A percentile compares a stretch with the other conserved stretches of the same genome.
Evolutionary conservation across 2,888 invertebrate genomes (phyloP).

Genomic region (Drosophila niveifrons): DNA sequence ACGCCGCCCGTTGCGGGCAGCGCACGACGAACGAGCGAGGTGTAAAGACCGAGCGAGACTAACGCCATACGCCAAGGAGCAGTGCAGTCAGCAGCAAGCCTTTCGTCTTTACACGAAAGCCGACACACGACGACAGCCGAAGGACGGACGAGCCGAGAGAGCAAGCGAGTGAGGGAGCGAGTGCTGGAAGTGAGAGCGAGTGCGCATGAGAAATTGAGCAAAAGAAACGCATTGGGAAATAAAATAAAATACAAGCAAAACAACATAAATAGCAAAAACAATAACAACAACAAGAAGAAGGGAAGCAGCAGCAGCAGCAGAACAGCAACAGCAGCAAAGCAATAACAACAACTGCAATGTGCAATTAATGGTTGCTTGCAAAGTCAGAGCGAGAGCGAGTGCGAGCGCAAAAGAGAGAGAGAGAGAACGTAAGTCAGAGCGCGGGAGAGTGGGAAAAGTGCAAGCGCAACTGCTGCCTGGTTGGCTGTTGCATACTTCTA

Average conservation of each 20-base stretch:
- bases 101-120: constrained; percentile 45
- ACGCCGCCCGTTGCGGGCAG: constrained; percentile 57
- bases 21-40: constrained; percentile 79
- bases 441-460: constrained; percentile 32
- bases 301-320: constrained; percentile 26
- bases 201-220: constrained; percentile 54
- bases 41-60: constrained; percentile 79
- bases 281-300: constrained; percentile 43
- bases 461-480: constrained; percentile 69
- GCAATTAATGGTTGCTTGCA: constrained; percentile 75
- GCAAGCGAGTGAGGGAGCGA: constrained; percentile 10
- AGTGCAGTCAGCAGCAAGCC: constrained; percentile 50
- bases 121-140: constrained; percentile 47
- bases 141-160: constrained; percentile 19
- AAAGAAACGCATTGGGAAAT: constrained; percentile 57
- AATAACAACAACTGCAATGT: constrained; percentile 66
- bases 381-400: constrained; percentile 18
- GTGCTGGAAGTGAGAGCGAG: constrained; percentile 41
- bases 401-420: constrained; percentile 10
- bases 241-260: constrained; percentile 79
- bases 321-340: constrained; percentile 34
- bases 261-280: constrained; percentile 62
- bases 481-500: constrained; percentile 77
- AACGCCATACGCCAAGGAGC: constrained; percentile 71
- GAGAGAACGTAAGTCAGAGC: neutral